These are phyloP conservation scores for Marmota monax DNA, from an alignment of 2,113 vertebrate species.

Conservation along the genomic window DNA sequence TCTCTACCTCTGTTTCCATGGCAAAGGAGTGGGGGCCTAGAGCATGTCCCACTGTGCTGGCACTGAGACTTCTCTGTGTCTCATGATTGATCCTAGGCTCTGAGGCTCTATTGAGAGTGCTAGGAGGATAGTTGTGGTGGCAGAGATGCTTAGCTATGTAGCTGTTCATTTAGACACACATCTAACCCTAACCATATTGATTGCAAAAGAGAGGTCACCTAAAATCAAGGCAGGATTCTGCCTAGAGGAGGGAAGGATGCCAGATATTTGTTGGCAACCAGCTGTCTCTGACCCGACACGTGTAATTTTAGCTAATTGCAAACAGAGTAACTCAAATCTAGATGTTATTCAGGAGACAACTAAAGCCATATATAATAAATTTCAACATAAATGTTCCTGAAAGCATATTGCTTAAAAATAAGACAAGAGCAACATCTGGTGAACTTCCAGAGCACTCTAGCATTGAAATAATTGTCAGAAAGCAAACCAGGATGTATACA, in stretches of 20 bases:
- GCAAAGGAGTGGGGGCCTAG: neutral
- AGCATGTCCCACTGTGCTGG: too few species aligned
- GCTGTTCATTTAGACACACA: neutral
- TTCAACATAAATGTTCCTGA: neutral
- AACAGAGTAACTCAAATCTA: conserved; percentile 42
- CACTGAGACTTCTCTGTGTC: neutral
- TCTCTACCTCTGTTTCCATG: neutral
- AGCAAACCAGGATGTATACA: neutral
- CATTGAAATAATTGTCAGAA: conserved; percentile 2
- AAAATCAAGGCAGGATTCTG: neutral
- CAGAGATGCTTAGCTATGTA: accelerated
- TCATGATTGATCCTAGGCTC: neutral
- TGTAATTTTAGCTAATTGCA: conserved; percentile 35
- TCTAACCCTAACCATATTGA: neutral
- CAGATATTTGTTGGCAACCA: neutral
- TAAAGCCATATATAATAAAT: neutral
- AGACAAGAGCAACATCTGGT: conserved; percentile 19
- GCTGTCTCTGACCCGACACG: neutral
- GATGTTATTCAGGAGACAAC: neutral
- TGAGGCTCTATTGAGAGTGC: too few species aligned
- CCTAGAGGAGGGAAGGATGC: neutral
- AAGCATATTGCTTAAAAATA: conserved; percentile 6
- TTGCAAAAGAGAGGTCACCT: neutral
- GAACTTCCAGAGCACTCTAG: conserved; percentile 10
- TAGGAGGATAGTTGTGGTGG: neutral